Evolutionary conservation across 2,888 invertebrate species (phyloP), one percentile per base, ranked within the genome.

Genomic region (Pardosa pseudoannulata): DNA sequence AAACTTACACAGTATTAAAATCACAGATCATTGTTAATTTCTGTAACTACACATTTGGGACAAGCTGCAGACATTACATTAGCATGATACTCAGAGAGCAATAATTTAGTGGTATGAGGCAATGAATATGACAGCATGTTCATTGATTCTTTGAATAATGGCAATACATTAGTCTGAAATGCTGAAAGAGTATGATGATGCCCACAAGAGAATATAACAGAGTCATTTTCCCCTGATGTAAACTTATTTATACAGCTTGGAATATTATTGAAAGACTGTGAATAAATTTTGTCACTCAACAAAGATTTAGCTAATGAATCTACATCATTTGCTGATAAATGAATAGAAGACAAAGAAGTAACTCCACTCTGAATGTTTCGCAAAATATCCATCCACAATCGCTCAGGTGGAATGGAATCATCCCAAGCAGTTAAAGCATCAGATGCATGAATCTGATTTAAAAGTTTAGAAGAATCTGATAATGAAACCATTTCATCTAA

Each of bases 11-110:
- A 56, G 23, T 5, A 32, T 67, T 19, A 78, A 56, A 79, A 75
- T 76, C 64, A 88, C 41, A 88, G 68, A 28, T 73, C 76, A 36
- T 72, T 88, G 65, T 70, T 88, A 29, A 88, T 80, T 78, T 88
- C 88, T n/a, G 81, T 80, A n/a, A 73, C 28, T 39, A 86, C 81
- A 79, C 88, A 88, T 79, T 79, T 79, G 6, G 88, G 88, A 64
- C 88, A 88, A 16, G 88, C 88, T 31, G 86, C 78, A 31, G 86
- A 56, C 13, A 88, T 79, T 64, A 86, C 28, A 62, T 81, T 78
- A 27, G 70, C 70, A 23, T 88, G 73, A 32, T 81, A 88, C 64
- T 83, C 78, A 65, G 78, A 73, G 11, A 88, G 39, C 29, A 88
- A 65, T 64, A 74, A 62, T 56, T 86, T 85, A 11, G 70, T 71